Conservation (phyloP, 2,888 invertebrate genomes). For the Calameuta pallipes region DNA sequence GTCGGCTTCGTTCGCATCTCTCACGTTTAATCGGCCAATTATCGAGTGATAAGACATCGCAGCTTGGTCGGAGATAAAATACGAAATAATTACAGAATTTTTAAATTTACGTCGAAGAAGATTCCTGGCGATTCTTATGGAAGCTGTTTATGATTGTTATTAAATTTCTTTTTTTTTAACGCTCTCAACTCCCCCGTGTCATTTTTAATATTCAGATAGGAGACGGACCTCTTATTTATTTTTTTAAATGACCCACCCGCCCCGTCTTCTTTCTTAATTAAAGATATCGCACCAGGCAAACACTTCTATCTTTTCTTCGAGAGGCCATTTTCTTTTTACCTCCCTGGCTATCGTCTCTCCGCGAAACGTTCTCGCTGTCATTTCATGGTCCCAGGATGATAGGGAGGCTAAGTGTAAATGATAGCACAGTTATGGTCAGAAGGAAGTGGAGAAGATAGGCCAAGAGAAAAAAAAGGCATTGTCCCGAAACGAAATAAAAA, state of each 20-base stretch:
- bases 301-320: constrained; percentile 47
- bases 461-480: constrained; percentile 15
- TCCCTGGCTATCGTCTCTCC: neutral
- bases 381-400: neutral
- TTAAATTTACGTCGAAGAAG: constrained; percentile 11
- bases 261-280: constrained; percentile 54
- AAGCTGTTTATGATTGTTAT: neutral
- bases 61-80: neutral
- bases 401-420: constrained; percentile 58
- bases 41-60: neutral
- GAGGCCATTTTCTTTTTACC: constrained; percentile 7
- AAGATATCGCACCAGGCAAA: constrained; percentile 54
- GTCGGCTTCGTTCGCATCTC: constrained; percentile 28
- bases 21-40: constrained; percentile 2
- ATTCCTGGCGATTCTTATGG: constrained; percentile 5
- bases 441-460: constrained; percentile 24
- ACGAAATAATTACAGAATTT: neutral
- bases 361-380: neutral
- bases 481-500: constrained; percentile 27
- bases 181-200: neutral
- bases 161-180: neutral
- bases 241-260: neutral
- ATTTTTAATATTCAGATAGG: constrained; percentile 44
- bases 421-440: constrained; percentile 62
- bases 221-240: constrained; percentile 13